Conservation (phyloP, 2,113 vertebrate species). For the Trematocara nigrifrons region DNA sequence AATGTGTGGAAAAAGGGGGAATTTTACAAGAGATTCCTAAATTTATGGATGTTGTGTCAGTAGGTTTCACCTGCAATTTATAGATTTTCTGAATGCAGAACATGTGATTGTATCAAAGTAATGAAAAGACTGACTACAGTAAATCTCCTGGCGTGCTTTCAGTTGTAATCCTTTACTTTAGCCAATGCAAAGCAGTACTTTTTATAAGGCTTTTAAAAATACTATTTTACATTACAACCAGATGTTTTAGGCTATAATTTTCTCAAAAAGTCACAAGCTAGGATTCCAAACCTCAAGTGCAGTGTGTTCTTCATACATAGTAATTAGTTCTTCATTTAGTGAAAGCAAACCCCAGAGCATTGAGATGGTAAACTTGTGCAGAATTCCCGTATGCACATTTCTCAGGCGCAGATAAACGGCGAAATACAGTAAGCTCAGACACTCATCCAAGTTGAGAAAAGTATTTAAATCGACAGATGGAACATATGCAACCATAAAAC, state of each 20-base stretch:
- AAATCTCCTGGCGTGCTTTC: background rate
- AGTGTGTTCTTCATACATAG: constrained; percentile 65
- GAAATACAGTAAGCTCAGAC: background rate
- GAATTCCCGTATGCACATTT: background rate
- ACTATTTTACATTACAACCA: constrained; percentile 74
- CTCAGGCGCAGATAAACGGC: background rate
- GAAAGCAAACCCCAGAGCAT: constrained; percentile 58
- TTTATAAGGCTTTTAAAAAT: constrained; percentile 72
- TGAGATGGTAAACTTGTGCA: constrained; percentile 34
- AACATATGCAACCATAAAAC: background rate
- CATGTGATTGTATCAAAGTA: constrained; percentile 14
- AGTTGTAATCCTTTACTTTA: constrained; percentile 1
- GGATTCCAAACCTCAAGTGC: constrained; percentile 70
- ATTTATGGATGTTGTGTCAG: constrained; percentile 17
- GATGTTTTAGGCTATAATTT: constrained; percentile 76
- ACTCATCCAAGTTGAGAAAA: background rate
- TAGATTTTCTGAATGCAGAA: background rate
- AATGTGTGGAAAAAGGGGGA: background rate
- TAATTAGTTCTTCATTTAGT: constrained; percentile 73
- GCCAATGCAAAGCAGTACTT: constrained; percentile 47
- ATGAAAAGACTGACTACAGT: constrained; percentile 19
- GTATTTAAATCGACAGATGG: constrained; percentile 6
- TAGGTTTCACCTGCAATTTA: constrained; percentile 22
- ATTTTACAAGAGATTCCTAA: constrained; percentile 27
- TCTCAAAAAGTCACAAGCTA: constrained; percentile 59